Evolutionary conservation across 64 coral and sea anemone species (phyloP).

Genomic region (Porites australiensis): DNA sequence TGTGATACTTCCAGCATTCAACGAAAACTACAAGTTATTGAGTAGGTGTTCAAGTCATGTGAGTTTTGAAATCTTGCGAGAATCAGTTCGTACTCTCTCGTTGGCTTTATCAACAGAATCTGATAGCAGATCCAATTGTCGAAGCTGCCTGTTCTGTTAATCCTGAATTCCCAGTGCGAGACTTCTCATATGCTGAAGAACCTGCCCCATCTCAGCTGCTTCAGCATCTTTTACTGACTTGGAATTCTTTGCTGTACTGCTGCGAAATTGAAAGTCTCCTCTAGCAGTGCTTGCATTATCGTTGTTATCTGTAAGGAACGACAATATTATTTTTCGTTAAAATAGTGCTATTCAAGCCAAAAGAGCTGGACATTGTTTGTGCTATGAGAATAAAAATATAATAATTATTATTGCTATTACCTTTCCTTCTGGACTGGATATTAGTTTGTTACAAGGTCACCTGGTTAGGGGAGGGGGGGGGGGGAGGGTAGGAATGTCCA

Average conservation of each 20-base stretch:
- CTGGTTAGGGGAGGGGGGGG: too few species aligned
- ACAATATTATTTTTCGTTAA: too few species aligned
- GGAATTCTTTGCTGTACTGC: background rate
- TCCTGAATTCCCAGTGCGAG: conserved; percentile 87
- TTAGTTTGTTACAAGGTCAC: too few species aligned
- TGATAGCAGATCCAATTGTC: conserved; percentile 82
- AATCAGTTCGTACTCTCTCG: conserved; percentile 81
- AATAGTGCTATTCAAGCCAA: too few species aligned
- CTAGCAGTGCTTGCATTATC: background rate
- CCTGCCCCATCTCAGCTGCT: conserved; percentile 55
- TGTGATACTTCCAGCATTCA: too few species aligned
- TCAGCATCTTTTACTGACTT: too few species aligned
- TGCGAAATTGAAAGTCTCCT: background rate
- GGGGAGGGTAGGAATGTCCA: too few species aligned
- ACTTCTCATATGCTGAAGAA: conserved; percentile 82
- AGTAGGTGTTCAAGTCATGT: background rate
- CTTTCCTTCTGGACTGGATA: too few species aligned
- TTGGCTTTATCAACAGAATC: conserved; percentile 96
- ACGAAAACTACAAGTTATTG: background rate
- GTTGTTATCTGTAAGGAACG: background rate
- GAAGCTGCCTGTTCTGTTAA: conserved; percentile 82
- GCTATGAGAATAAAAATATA: too few species aligned
- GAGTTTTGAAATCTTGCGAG: conserved; percentile 62
- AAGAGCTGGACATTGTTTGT: too few species aligned
- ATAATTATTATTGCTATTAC: too few species aligned